Percentiles rank a stretch among this genome's conserved stretches.
These are phyloP conservation scores for Hydrolagus colliei DNA, from an alignment of 2,797 vertebrate species.

Conservation along the genomic window DNA sequence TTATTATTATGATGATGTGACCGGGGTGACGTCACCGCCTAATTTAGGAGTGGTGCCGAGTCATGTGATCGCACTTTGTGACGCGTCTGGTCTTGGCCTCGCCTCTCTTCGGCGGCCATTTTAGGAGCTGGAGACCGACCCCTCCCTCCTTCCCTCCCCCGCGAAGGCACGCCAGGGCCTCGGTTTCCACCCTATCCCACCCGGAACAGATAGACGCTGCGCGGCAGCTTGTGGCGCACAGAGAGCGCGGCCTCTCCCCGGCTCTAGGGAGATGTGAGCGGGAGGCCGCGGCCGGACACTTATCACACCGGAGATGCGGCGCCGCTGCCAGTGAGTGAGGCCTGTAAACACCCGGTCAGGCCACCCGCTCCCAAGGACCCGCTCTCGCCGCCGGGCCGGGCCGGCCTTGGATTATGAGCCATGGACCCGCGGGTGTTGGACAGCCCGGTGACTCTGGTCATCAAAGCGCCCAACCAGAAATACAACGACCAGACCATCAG, in stretches of 20 bases:
- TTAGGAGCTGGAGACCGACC: too few relatives aligned
- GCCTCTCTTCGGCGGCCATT: too few relatives aligned
- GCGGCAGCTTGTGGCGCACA: background rate
- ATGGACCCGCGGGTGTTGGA: conserved; percentile 72
- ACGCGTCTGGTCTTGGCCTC: too few relatives aligned
- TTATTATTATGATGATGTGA: too few relatives aligned
- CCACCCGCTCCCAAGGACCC: background rate
- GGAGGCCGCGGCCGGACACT: background rate
- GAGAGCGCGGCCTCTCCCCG: background rate
- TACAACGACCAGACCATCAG: conserved; percentile 86
- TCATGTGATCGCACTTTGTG: too few relatives aligned
- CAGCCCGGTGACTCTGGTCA: conserved; percentile 78
- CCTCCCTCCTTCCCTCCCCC: too few relatives aligned
- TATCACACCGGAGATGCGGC: background rate
- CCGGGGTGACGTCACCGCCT: too few relatives aligned
- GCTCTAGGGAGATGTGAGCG: background rate
- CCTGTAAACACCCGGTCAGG: background rate
- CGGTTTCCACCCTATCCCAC: too few relatives aligned
- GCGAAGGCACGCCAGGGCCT: too few relatives aligned
- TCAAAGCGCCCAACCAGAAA: conserved; percentile 91
- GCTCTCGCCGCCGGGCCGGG: background rate
- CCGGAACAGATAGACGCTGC: background rate
- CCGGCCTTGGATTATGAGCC: conserved; percentile 39
- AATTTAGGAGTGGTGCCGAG: too few relatives aligned
- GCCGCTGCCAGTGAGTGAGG: background rate